Evolutionary conservation across 2,113 vertebrate genomes (phyloP).

Genomic region (Egretta garzetta): DNA sequence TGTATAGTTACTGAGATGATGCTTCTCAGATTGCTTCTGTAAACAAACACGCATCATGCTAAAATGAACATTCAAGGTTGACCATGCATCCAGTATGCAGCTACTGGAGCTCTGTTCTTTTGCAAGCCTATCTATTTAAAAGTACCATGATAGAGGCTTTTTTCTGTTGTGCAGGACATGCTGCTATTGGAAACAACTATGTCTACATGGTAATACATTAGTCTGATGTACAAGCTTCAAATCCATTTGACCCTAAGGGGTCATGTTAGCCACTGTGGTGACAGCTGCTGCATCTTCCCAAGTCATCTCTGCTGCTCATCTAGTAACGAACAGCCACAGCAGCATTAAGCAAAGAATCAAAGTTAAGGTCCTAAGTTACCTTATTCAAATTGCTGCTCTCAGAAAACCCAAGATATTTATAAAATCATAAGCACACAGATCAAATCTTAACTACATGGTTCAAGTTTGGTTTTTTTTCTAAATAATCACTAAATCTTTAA

Average conservation of each 20-base stretch:
- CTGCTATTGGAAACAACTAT: background rate
- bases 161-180: background rate
- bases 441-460: background rate
- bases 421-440: background rate
- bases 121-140: background rate
- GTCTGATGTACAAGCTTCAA: background rate
- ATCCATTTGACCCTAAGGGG: background rate
- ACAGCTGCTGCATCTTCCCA: background rate
- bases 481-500: background rate
- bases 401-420: background rate
- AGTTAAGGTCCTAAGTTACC: background rate
- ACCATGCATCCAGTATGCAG: background rate
- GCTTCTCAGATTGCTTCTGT: background rate
- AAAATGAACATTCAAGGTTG: background rate
- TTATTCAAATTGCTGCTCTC: background rate
- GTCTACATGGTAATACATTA: background rate
- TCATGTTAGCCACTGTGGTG: background rate
- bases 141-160: background rate
- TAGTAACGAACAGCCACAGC: background rate
- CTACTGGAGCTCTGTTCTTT: background rate
- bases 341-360: background rate
- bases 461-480: background rate
- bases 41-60: background rate
- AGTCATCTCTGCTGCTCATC: background rate
- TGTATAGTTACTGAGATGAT: background rate